Conservation (phyloP, 2,888 invertebrate species). For the Ochropacha duplaris region DNA sequence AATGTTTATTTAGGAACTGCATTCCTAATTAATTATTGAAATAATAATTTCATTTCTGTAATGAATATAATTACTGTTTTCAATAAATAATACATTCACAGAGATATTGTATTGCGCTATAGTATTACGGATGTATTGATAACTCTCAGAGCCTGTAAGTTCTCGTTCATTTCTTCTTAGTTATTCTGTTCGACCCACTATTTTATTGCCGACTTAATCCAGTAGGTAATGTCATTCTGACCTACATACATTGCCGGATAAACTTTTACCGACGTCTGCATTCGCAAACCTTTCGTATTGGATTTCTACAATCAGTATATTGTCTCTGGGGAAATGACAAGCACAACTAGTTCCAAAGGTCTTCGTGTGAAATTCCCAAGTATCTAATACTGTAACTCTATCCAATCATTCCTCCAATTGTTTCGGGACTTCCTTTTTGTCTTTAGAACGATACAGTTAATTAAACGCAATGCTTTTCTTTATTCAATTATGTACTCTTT, state of each 20-base stretch:
- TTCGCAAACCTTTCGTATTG: conserved; percentile 4
- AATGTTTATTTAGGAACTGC: background rate
- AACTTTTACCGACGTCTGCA: conserved; percentile 7
- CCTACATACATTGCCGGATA: conserved; percentile 11
- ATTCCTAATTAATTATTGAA: background rate
- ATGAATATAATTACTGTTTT: background rate
- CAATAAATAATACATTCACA: background rate
- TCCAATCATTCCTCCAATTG: background rate
- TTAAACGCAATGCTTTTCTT: background rate
- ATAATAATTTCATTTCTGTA: too few relatives aligned
- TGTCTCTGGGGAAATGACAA: conserved; percentile 9
- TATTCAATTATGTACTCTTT: too few relatives aligned
- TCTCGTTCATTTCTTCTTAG: background rate
- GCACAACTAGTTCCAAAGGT: conserved; percentile 4
- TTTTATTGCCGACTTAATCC: conserved; percentile 29
- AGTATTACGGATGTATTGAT: background rate
- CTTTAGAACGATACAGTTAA: background rate
- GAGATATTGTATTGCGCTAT: background rate
- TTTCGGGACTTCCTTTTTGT: background rate
- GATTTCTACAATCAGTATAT: conserved; percentile 8
- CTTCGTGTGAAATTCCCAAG: conserved; percentile 2
- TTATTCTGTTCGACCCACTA: conserved; percentile 24
- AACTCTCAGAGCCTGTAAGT: background rate
- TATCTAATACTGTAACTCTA: conserved; percentile 4
- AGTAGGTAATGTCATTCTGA: conserved; percentile 14